Evolutionary conservation across 2,888 invertebrate species (phyloP), one percentile per base, ranked within the genome.

Genomic region (Apotomis betuletana): DNA sequence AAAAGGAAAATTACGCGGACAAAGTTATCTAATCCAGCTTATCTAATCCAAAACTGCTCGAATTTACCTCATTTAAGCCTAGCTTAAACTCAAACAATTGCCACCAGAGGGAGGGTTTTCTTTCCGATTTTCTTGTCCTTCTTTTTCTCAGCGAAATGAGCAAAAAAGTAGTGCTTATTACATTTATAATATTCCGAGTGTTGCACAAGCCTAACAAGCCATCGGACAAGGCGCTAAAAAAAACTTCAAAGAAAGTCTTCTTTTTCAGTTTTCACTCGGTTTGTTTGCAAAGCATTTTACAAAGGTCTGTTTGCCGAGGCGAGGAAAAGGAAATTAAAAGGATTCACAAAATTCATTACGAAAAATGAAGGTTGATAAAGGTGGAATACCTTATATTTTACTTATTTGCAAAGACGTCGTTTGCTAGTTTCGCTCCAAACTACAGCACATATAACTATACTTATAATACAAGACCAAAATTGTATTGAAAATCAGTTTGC

Each of bases 251-350:
- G n/a, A 27, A 61, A 13, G 44, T 10, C 9, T 13, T 61, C 49
- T 49, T 67, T 52, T 54, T 52, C 60, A 10, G 41, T 41, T 41
- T 41, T 41, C 41, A 6, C 41, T 41, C 41, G 4, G 59, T 65
- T 67, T 57, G 51, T 61, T 58, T 15, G 41, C 15, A 6, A 67
- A 64, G 58, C 59, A 59, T 70, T 65, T 65, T 55, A 61, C 49
- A 61, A 61, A 70, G 65, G 46, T 36, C 65, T 70, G 54, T 51
- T 61, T 71, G 61, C 70, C 55, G 55, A 41, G 49, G n/a, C 46
- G 60, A 46, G 52, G 65, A 65, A 64, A 59, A 44, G 44, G 36
- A 10, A 54, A 41, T 51, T 63, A 27, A 63, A 58, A 69, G 52
- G 41, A 62, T 57, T n/a, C 12, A 27, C 6, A 57, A 69, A 63